These are phyloP conservation scores for Lissocephala sabroskyi DNA, from an alignment of 2,888 invertebrate species.

Conservation along the genomic window DNA sequence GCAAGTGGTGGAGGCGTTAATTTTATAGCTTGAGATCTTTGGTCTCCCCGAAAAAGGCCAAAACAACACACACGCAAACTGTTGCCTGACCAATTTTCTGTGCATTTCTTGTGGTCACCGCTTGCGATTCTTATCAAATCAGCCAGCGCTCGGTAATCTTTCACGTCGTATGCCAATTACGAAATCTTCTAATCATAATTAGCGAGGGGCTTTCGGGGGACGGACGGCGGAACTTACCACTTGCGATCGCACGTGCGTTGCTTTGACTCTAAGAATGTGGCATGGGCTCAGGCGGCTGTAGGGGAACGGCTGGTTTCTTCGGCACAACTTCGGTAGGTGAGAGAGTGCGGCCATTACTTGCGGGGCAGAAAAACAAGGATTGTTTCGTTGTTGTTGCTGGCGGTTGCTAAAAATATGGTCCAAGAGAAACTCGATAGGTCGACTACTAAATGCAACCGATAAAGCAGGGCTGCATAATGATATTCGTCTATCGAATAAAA, in stretches of 20 bases:
- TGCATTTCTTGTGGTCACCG: not conserved
- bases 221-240: constrained; percentile 40
- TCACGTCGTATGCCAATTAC: constrained; percentile 36
- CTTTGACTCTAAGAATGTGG: constrained; percentile 17
- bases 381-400: too few species aligned
- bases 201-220: constrained; percentile 26
- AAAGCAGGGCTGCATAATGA: too few species aligned
- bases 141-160: not conserved
- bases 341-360: constrained; percentile 66
- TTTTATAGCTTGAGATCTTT: too few species aligned
- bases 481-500: too few species aligned
- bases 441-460: too few species aligned
- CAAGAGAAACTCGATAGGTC: too few species aligned
- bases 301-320: constrained; percentile 35
- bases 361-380: constrained; percentile 28
- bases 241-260: constrained; percentile 28
- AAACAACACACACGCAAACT: constrained; percentile 61
- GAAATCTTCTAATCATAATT: constrained; percentile 44
- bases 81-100: constrained; percentile 43
- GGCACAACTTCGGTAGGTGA: constrained; percentile 62
- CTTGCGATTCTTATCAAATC: not conserved
- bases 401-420: too few species aligned
- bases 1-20: constrained; percentile 35
- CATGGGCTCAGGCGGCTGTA: constrained; percentile 27
- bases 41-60: constrained; percentile 37